These are phyloP conservation scores for Hippolais icterina DNA, from an alignment of 2,113 vertebrate species.

Conservation along the genomic window DNA sequence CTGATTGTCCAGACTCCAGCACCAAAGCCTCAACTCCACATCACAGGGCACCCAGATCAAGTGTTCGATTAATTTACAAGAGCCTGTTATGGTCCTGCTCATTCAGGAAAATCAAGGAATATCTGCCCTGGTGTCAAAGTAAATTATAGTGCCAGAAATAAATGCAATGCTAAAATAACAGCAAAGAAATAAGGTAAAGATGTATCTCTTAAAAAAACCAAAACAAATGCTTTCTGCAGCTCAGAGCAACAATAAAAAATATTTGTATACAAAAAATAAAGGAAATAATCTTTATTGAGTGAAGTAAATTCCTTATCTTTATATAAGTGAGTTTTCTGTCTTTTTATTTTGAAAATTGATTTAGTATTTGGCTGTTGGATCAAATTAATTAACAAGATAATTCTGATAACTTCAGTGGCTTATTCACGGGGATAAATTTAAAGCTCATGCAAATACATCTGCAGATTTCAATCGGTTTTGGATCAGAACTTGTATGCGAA, in stretches of 20 bases:
- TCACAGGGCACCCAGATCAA: slow-evolving; percentile 7
- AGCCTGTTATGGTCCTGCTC: neutral
- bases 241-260: neutral
- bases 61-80: neutral
- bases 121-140: neutral
- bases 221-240: neutral
- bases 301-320: neutral
- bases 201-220: neutral
- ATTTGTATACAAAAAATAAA: neutral
- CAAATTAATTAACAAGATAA: slow-evolving; percentile 14
- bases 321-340: neutral
- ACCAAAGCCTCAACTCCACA: neutral
- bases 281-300: neutral
- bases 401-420: neutral
- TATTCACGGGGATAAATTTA: slow-evolving; percentile 10
- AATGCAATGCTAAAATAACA: neutral
- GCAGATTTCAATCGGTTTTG: neutral
- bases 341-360: slow-evolving; percentile 2
- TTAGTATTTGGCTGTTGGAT: neutral
- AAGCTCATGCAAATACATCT: slow-evolving; percentile 3
- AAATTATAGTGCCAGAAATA: neutral
- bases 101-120: neutral
- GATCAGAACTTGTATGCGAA: slow-evolving; percentile 3
- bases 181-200: neutral
- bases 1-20: neutral